Evolutionary conservation across 2,113 vertebrate genomes (phyloP).

Genomic region (Aramus guarauna): DNA sequence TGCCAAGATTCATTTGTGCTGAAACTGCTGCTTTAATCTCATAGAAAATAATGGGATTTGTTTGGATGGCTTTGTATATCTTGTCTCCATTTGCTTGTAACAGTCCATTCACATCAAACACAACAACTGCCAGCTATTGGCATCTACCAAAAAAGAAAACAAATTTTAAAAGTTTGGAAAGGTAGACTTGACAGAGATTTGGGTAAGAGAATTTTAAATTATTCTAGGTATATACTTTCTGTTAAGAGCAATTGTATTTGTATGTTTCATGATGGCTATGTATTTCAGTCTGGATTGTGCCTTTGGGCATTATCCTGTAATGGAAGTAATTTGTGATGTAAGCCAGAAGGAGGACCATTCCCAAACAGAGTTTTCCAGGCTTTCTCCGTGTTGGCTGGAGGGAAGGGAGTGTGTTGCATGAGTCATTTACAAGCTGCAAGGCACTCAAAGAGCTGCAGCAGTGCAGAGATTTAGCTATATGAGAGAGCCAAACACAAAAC

Average conservation of each 20-base stretch:
- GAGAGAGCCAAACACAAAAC: neutral
- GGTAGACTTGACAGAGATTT: neutral
- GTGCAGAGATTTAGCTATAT: neutral
- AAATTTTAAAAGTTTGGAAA: neutral
- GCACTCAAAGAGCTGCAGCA: neutral
- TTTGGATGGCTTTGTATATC: neutral
- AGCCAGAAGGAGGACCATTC: neutral
- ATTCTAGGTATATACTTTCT: neutral
- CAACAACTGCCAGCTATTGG: neutral
- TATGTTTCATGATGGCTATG: neutral
- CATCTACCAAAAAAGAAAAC: neutral
- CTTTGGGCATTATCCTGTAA: constrained; percentile 1
- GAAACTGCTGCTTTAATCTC: neutral
- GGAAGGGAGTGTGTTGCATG: neutral
- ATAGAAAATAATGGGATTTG: neutral
- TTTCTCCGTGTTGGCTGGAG: neutral
- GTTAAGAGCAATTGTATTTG: neutral
- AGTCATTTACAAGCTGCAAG: neutral
- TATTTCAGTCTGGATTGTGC: neutral
- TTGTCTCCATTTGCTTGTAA: neutral
- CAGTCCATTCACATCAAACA: neutral
- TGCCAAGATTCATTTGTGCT: neutral
- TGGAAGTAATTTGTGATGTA: neutral
- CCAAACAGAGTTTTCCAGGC: neutral
- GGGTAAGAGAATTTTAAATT: neutral